phyloP scores from a whole-genome alignment of 2,113 vertebrate species.

The Oreamnos americanus region DNA sequence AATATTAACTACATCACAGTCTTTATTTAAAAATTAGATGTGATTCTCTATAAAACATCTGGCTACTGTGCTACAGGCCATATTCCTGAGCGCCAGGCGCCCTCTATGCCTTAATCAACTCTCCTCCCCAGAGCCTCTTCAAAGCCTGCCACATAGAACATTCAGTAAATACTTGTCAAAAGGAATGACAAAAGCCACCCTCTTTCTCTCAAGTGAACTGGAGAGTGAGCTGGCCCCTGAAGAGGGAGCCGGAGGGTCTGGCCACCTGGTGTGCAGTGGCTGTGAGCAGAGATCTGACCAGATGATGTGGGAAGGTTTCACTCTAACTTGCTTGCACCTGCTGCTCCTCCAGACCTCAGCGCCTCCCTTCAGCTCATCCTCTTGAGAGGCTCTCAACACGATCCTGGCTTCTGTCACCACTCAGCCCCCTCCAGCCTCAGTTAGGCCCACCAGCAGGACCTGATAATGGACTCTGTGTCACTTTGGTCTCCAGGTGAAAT shows the following conservation, averaged over 20 bases:
- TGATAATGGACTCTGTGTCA: fast-evolving
- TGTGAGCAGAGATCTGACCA: neutral
- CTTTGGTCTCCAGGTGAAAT: slow-evolving; percentile 81
- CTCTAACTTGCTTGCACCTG: neutral
- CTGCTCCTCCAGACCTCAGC: fast-evolving
- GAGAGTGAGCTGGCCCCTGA: neutral
- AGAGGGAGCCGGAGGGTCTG: too few species aligned
- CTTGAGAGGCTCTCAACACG: neutral
- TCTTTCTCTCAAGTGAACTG: neutral
- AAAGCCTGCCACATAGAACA: too few species aligned
- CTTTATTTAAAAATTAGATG: neutral
- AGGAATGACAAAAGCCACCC: neutral
- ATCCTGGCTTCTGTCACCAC: neutral
- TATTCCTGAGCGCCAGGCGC: too few species aligned
- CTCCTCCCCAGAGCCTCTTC: too few species aligned
- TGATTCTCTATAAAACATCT: neutral
- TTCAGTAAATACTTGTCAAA: too few species aligned
- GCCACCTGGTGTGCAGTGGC: too few species aligned
- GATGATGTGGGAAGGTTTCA: neutral
- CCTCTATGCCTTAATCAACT: too few species aligned
- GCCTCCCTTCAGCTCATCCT: neutral
- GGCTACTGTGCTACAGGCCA: too few species aligned
- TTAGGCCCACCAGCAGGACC: neutral
- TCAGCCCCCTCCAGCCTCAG: neutral
- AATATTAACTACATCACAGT: neutral